Conservation (phyloP, 2,113 vertebrate genomes). For the Balaenoptera acutorostrata region DNA sequence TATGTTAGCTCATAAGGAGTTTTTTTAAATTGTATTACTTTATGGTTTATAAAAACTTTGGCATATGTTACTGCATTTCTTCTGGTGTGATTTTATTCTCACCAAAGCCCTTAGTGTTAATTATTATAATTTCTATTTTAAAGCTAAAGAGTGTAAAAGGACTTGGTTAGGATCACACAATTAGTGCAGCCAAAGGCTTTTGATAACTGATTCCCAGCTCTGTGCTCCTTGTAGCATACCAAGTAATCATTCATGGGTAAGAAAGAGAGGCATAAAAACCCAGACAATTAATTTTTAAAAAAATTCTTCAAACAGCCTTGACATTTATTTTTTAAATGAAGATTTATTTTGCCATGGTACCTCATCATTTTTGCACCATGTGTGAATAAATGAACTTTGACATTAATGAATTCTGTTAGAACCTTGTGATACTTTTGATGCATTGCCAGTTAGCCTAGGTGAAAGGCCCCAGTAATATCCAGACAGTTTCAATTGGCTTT, state of each 20-base stretch:
- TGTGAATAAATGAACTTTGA: slow-evolving; percentile 1
- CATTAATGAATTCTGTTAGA: slow-evolving; percentile 37
- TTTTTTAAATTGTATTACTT: background rate
- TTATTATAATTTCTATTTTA: background rate
- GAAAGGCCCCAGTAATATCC: background rate
- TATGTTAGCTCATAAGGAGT: background rate
- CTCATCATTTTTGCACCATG: background rate
- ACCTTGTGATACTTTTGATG: background rate
- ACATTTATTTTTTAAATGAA: slow-evolving; percentile 42
- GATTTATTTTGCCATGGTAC: background rate
- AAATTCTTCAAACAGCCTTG: slow-evolving; percentile 1
- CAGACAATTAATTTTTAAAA: background rate
- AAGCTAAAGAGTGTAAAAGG: background rate
- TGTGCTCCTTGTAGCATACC: background rate
- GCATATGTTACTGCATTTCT: background rate
- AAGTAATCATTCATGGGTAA: background rate
- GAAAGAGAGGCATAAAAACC: background rate
- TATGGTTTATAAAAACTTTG: background rate
- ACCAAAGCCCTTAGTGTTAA: background rate
- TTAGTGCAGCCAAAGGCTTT: background rate
- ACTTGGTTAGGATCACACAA: background rate
- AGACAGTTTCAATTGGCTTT: slow-evolving; percentile 6
- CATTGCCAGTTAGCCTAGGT: slow-evolving; percentile 5
- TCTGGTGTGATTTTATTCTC: slow-evolving; percentile 15
- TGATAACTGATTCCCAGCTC: background rate